A percentile compares a stretch with the other conserved stretches of the same genome.
Evolutionary conservation across 1,140 invertebrate species (phyloP).

Genomic region (Drosophila sproati): DNA sequence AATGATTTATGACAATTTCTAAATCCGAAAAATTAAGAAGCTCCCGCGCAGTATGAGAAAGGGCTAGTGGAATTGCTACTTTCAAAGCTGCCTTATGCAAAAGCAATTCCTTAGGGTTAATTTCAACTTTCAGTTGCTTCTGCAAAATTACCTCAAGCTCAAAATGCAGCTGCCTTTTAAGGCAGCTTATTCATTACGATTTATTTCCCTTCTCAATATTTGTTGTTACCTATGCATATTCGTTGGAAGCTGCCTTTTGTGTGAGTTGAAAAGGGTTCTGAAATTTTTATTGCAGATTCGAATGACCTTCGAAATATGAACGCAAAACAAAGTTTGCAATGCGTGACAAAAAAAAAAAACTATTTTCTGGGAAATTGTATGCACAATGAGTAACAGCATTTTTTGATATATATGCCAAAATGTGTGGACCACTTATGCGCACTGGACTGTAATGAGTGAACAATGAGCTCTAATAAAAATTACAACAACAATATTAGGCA

Average conservation of each 20-base stretch:
- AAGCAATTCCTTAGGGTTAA: too few species aligned
- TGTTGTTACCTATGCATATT: background rate
- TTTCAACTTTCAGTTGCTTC: too few species aligned
- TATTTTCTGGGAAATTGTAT: conserved; percentile 1
- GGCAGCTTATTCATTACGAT: background rate
- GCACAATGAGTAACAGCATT: conserved; percentile 11
- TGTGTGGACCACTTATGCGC: conserved; percentile 60
- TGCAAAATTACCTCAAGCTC: background rate
- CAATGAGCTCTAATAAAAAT: conserved; percentile 52
- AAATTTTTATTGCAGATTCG: background rate
- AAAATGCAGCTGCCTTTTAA: background rate
- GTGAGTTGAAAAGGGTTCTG: background rate
- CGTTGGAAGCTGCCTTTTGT: background rate
- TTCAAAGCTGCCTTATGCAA: background rate
- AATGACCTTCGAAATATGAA: background rate
- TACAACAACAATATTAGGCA: conserved; percentile 59
- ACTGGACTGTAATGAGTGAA: conserved; percentile 73
- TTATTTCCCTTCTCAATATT: background rate
- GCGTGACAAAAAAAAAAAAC: background rate
- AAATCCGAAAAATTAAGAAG: conserved; percentile 47
- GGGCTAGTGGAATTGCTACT: conserved; percentile 43
- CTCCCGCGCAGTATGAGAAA: conserved; percentile 4
- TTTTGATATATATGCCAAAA: conserved; percentile 47
- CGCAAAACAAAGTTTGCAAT: background rate
- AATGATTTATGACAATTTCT: conserved; percentile 72